Conservation (phyloP, 2,113 vertebrate genomes). For the Xyrauchen texanus region DNA sequence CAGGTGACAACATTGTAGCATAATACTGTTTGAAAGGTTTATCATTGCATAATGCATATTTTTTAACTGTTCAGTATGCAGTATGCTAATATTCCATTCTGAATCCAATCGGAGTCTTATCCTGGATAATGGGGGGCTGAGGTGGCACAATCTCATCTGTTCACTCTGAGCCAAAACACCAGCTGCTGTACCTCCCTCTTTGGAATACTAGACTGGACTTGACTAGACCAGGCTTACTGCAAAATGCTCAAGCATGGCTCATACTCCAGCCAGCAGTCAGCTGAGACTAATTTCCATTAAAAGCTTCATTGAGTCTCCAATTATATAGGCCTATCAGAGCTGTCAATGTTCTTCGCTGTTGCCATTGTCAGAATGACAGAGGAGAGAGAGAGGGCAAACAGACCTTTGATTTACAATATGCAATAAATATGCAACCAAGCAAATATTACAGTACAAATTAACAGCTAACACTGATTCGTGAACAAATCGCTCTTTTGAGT, state of each 20-base stretch:
- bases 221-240: constrained; percentile 45
- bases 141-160: too few relatives aligned
- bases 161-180: too few relatives aligned
- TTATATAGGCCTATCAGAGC: constrained; percentile 65
- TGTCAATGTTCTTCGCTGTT: constrained; percentile 63
- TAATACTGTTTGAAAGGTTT: too few relatives aligned
- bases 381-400: neutral
- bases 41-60: too few relatives aligned
- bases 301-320: constrained; percentile 76
- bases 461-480: too few relatives aligned
- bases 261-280: constrained; percentile 58
- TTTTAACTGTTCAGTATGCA: too few relatives aligned
- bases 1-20: too few relatives aligned
- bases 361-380: constrained; percentile 28
- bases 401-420: constrained; percentile 5
- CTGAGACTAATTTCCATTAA: constrained; percentile 75
- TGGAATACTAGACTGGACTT: neutral
- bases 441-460: neutral
- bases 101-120: too few relatives aligned
- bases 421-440: constrained; percentile 15
- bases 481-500: too few relatives aligned
- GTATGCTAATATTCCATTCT: too few relatives aligned
- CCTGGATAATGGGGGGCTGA: too few relatives aligned
- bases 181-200: too few relatives aligned
- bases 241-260: constrained; percentile 57